Conservation (phyloP, 2,113 vertebrate genomes). For the Raja brachyura region DNA sequence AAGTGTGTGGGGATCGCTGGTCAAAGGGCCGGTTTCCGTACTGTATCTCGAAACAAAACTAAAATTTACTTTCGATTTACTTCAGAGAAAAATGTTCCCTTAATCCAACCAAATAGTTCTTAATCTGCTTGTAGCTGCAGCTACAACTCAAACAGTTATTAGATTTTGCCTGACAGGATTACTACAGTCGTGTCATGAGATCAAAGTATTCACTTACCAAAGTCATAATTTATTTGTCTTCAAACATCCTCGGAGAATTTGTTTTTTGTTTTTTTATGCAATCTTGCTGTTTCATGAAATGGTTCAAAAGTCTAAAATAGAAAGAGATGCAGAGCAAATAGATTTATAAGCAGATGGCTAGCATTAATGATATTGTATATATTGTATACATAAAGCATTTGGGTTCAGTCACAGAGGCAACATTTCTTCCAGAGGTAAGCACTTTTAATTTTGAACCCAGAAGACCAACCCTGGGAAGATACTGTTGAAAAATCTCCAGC, state of each 20-base stretch:
- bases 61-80: no score
- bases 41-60: no score
- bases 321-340: neutral
- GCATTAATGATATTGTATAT: conserved; percentile 6
- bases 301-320: neutral
- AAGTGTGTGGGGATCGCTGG: no score
- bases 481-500: neutral
- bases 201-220: neutral
- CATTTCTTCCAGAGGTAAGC: neutral
- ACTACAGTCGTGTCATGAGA: neutral
- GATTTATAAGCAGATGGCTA: neutral
- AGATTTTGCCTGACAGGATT: neutral
- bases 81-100: neutral
- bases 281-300: neutral
- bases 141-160: neutral
- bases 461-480: neutral
- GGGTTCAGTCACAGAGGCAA: neutral
- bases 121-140: neutral
- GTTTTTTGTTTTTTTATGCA: neutral
- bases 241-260: neutral
- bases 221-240: neutral
- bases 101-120: neutral
- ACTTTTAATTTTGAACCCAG: neutral
- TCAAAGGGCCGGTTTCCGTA: no score
- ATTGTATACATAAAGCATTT: neutral